These are phyloP conservation scores for Archips xylosteana DNA, from an alignment of 2,888 invertebrate species.

Conservation along the genomic window DNA sequence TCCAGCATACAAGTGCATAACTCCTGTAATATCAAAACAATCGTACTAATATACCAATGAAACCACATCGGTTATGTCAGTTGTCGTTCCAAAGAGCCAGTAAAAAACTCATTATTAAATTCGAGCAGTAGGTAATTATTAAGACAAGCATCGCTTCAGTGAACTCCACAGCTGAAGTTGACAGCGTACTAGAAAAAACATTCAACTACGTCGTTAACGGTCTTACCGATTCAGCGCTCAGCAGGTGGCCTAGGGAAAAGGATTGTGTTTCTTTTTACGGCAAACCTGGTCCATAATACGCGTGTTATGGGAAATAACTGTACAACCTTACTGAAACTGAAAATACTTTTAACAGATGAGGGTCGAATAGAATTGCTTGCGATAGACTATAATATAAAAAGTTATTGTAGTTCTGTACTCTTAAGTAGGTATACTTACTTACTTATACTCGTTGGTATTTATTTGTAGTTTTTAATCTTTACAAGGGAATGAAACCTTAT, in stretches of 20 bases:
- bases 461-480: too few relatives aligned
- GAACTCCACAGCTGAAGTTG: slow-evolving; percentile 53
- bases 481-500: too few relatives aligned
- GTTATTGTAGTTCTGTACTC: too few relatives aligned
- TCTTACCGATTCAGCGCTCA: slow-evolving; percentile 32
- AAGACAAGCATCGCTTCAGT: slow-evolving; percentile 47
- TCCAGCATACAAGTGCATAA: background rate
- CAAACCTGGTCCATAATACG: slow-evolving; percentile 15
- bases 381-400: too few relatives aligned
- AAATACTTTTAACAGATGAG: background rate
- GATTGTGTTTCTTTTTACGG: slow-evolving; percentile 44
- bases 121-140: slow-evolving; percentile 44
- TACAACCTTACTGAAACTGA: background rate
- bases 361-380: background rate
- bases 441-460: too few relatives aligned
- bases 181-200: slow-evolving; percentile 55
- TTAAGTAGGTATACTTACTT: too few relatives aligned
- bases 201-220: slow-evolving; percentile 47
- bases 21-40: background rate
- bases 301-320: slow-evolving; percentile 1
- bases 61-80: background rate
- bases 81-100: background rate
- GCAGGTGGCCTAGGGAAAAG: slow-evolving; percentile 37
- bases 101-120: slow-evolving; percentile 9
- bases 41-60: background rate